Percentiles rank a stretch among this genome's conserved stretches.
phyloP scores from a whole-genome alignment of 2,797 vertebrate genomes.

The Chelon labrosus region DNA sequence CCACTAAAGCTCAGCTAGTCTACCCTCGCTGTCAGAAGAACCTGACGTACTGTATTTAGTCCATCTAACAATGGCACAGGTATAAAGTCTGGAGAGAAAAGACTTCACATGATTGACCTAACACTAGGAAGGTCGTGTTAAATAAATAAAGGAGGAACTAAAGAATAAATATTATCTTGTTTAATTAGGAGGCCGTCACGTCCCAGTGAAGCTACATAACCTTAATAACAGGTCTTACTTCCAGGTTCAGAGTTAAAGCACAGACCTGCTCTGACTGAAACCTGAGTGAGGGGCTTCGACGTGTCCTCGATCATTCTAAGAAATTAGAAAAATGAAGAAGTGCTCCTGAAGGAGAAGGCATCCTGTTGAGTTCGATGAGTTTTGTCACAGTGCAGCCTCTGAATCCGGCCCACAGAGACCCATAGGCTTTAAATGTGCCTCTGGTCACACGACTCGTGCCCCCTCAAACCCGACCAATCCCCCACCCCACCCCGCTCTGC shows the following conservation, averaged over 20 bases:
- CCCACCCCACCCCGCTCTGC: not conserved
- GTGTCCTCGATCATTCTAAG: constrained; percentile 9
- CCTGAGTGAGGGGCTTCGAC: not conserved
- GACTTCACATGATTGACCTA: constrained; percentile 5
- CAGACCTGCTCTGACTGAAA: constrained; percentile 16
- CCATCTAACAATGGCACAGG: constrained; percentile 38
- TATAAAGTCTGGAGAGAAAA: not conserved
- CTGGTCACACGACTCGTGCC: constrained; percentile 45
- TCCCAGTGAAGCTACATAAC: too few relatives aligned
- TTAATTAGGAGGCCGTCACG: constrained; percentile 3
- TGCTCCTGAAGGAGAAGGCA: too few relatives aligned
- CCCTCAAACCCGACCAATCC: constrained; percentile 5
- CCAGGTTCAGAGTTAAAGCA: constrained; percentile 38
- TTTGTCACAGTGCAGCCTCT: constrained; percentile 41
- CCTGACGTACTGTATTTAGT: constrained; percentile 53
- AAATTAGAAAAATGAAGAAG: not conserved
- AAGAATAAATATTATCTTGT: constrained; percentile 58
- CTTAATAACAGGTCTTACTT: constrained; percentile 44
- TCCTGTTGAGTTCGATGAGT: constrained; percentile 17
- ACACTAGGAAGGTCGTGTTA: constrained; percentile 6
- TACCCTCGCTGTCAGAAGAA: constrained; percentile 45
- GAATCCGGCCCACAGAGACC: constrained; percentile 5
- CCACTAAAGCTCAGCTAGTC: too few relatives aligned
- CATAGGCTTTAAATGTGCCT: constrained; percentile 20
- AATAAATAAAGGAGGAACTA: constrained; percentile 50